These are phyloP conservation scores for Athetis lepigone DNA, from an alignment of 2,888 invertebrate genomes.

Conservation along the genomic window DNA sequence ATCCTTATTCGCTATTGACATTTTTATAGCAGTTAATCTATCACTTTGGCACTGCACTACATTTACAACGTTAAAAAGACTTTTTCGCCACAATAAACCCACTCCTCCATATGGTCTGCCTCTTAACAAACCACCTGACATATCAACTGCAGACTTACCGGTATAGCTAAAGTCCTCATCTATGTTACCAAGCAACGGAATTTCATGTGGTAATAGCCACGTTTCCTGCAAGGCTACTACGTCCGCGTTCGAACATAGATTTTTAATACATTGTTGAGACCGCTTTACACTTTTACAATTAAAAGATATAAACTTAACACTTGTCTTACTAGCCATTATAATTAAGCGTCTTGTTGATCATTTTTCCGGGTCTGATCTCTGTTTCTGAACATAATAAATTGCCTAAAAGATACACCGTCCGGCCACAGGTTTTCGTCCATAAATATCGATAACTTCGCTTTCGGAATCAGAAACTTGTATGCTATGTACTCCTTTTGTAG, in stretches of 20 bases:
- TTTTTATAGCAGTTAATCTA: background rate
- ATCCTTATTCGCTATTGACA: slow-evolving; percentile 1
- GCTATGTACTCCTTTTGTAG: background rate
- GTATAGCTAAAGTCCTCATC: slow-evolving; percentile 14
- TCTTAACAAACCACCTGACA: background rate
- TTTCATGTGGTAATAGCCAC: background rate
- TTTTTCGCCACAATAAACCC: slow-evolving; percentile 7
- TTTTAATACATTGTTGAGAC: slow-evolving; percentile 5
- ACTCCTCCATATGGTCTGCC: slow-evolving; percentile 14
- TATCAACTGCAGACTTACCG: slow-evolving; percentile 12
- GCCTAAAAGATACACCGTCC: background rate
- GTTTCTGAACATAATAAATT: slow-evolving; percentile 4
- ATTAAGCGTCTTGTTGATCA: background rate
- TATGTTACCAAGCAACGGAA: slow-evolving; percentile 6
- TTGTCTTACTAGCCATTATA: background rate
- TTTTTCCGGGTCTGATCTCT: slow-evolving; percentile 1
- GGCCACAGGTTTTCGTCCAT: slow-evolving; percentile 1
- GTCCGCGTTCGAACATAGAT: background rate
- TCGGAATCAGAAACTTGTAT: background rate
- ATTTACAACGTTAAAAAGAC: slow-evolving; percentile 2
- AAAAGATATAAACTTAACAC: slow-evolving; percentile 15
- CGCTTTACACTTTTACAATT: slow-evolving; percentile 8
- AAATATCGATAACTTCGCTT: background rate
- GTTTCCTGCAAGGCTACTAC: background rate
- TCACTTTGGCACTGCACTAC: slow-evolving; percentile 7